phyloP scores from a whole-genome alignment of 2,113 vertebrate species.

The Limanda limanda region DNA sequence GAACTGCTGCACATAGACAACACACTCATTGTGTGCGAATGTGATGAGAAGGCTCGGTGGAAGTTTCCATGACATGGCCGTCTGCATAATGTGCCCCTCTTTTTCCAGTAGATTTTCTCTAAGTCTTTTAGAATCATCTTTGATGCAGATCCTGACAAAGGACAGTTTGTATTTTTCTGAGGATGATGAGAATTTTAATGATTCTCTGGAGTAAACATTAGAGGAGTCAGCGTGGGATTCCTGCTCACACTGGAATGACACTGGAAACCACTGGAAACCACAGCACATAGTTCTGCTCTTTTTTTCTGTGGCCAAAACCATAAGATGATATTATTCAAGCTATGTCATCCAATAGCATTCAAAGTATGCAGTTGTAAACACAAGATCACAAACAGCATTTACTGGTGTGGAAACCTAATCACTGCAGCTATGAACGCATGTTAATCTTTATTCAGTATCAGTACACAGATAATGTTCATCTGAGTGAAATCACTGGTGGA shows the following conservation, averaged over 20 bases:
- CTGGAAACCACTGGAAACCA: conserved; percentile 3
- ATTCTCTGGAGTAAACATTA: not conserved
- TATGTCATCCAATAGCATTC: not conserved
- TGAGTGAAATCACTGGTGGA: not conserved
- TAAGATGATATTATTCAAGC: not conserved
- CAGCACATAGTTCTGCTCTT: not conserved
- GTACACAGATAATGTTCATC: not conserved
- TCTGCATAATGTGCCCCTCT: conserved; percentile 3
- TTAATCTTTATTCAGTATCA: conserved; percentile 11
- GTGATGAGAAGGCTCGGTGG: conserved; percentile 23
- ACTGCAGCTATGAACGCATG: conserved; percentile 1
- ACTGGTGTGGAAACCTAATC: conserved; percentile 3
- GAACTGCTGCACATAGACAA: conserved; percentile 32
- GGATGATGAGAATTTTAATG: not conserved
- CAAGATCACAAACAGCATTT: not conserved
- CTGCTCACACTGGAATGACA: conserved; percentile 6
- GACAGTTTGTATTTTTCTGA: not conserved
- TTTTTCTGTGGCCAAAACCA: conserved; percentile 2
- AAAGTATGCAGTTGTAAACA: not conserved
- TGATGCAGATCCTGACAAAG: not conserved
- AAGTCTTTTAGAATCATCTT: not conserved
- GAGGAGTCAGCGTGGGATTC: not conserved
- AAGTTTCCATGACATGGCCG: conserved; percentile 48
- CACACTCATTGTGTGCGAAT: conserved; percentile 50
- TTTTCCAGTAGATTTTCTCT: conserved; percentile 6